These are phyloP conservation scores for Lithosia quadra DNA, from an alignment of 2,888 invertebrate genomes.

Conservation along the genomic window DNA sequence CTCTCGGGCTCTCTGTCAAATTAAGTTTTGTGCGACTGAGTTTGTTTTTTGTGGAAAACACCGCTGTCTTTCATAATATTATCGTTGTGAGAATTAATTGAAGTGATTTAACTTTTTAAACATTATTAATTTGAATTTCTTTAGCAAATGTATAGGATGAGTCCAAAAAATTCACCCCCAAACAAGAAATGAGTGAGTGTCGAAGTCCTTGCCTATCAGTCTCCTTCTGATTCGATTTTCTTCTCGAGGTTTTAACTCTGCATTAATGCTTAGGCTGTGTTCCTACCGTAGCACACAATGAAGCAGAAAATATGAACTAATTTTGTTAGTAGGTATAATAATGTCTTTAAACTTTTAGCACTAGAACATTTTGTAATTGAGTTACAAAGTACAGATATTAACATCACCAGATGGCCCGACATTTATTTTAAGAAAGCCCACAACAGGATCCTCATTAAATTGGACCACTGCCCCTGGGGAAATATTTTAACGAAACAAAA, in stretches of 20 bases:
- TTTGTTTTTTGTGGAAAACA: not conserved
- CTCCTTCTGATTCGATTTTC: no score
- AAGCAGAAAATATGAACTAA: no score
- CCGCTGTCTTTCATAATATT: not conserved
- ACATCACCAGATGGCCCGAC: not conserved
- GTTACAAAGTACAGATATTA: not conserved
- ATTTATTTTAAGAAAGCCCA: not conserved
- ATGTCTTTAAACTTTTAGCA: no score
- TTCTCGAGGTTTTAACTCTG: no score
- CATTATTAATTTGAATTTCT: no score
- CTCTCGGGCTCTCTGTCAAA: conserved; percentile 24
- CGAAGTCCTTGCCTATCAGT: no score
- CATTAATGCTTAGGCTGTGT: no score
- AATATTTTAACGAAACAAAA: not conserved
- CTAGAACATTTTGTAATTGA: not conserved
- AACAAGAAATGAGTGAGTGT: no score
- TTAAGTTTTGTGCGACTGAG: conserved; percentile 21
- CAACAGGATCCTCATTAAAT: not conserved
- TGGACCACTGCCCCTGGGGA: not conserved
- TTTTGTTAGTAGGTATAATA: no score
- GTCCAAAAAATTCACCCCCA: no score
- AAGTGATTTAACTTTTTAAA: not conserved
- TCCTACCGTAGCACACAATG: no score
- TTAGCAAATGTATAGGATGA: no score
- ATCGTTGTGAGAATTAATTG: not conserved